These are phyloP conservation scores for Schizaphis graminum DNA, from an alignment of 2,888 invertebrate genomes.

Conservation along the genomic window DNA sequence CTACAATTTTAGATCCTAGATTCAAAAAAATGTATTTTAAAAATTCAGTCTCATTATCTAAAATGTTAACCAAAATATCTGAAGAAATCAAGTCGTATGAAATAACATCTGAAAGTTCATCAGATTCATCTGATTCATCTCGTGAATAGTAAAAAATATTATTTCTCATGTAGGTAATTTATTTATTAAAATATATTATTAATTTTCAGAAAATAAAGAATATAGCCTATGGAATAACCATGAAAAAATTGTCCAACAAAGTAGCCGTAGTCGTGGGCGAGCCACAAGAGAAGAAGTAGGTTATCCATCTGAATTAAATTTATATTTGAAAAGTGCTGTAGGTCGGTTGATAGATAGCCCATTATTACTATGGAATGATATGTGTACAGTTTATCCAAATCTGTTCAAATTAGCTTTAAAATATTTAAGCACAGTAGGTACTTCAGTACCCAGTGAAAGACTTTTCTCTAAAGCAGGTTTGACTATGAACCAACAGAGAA, in stretches of 20 bases:
- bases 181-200: conserved; percentile 24
- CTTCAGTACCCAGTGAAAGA: neutral
- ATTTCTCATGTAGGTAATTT: neutral
- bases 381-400: neutral
- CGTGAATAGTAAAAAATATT: conserved; percentile 1
- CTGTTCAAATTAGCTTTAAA: conserved; percentile 14
- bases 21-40: conserved; percentile 25
- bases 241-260: conserved; percentile 17
- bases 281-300: neutral
- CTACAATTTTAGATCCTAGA: conserved; percentile 29
- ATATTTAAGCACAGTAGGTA: conserved; percentile 26
- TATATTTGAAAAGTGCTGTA: conserved; percentile 26
- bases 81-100: neutral
- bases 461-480: no score
- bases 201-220: conserved; percentile 25
- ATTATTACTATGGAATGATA: conserved; percentile 15
- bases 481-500: no score
- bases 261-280: neutral
- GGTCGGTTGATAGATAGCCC: neutral
- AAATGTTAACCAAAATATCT: conserved; percentile 19
- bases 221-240: conserved; percentile 42
- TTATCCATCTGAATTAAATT: conserved; percentile 47
- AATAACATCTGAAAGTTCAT: conserved; percentile 32
- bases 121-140: conserved; percentile 9
- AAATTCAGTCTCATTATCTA: conserved; percentile 9